Conservation (phyloP, 2,113 vertebrate species). For the Neomonachus schauinslandi region DNA sequence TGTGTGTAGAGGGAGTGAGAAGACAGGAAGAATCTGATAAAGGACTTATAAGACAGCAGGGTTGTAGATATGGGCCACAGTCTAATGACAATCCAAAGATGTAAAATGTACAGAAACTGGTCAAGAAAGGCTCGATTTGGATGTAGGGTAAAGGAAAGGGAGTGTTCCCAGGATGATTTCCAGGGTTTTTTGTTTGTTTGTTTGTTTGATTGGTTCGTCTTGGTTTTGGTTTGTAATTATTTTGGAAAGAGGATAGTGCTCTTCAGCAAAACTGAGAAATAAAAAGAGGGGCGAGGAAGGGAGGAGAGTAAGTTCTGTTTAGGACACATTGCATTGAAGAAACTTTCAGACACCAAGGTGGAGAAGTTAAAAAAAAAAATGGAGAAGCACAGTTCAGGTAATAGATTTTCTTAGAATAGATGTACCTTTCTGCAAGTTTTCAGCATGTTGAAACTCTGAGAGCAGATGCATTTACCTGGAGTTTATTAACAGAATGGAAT, state of each 20-base stretch:
- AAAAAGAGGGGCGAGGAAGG: background rate
- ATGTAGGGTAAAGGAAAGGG: background rate
- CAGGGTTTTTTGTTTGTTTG: background rate
- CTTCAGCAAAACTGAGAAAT: background rate
- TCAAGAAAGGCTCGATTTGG: background rate
- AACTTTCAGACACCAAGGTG: background rate
- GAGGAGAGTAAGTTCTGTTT: background rate
- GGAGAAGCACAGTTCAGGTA: background rate
- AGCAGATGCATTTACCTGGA: background rate
- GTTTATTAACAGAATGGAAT: background rate
- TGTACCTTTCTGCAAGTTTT: background rate
- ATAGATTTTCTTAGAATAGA: background rate
- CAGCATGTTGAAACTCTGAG: background rate
- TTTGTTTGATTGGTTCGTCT: background rate
- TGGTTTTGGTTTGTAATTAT: background rate
- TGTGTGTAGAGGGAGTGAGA: background rate
- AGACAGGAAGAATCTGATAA: background rate
- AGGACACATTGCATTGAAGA: background rate
- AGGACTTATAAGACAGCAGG: background rate
- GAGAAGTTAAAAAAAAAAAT: background rate
- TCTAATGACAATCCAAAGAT: background rate
- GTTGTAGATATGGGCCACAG: rapidly evolving
- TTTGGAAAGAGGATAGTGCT: background rate
- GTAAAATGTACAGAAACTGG: background rate
- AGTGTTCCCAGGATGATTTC: background rate